phyloP scores from a whole-genome alignment of 2,113 vertebrate species.

The Ursus arctos region DNA sequence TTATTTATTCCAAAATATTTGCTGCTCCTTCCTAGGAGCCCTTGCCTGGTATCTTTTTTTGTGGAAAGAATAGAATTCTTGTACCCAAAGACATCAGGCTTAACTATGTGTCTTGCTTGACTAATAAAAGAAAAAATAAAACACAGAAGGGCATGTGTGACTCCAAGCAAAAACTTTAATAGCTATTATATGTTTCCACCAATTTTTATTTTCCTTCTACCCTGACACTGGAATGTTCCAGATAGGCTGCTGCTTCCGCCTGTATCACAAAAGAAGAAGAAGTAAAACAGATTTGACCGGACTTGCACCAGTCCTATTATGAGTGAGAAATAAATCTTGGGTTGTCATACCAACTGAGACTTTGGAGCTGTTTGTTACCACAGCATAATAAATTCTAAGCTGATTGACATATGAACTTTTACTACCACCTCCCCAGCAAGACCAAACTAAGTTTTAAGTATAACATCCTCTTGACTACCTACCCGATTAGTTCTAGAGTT shows the following conservation, averaged over 20 bases:
- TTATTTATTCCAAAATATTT: constrained; percentile 50
- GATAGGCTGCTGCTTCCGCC: background rate
- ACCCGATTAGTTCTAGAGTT: background rate
- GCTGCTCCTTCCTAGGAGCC: background rate
- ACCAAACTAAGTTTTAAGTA: background rate
- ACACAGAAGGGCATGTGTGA: background rate
- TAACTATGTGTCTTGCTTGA: background rate
- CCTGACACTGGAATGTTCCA: background rate
- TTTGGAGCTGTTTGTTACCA: background rate
- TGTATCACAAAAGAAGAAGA: background rate
- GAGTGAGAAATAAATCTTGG: background rate
- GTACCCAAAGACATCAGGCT: background rate
- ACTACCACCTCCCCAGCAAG: background rate
- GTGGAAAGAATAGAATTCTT: background rate
- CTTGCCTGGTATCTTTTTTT: background rate
- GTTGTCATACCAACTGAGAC: background rate
- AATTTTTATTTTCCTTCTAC: background rate
- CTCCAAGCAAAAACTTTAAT: background rate
- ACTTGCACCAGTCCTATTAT: background rate
- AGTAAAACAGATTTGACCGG: background rate
- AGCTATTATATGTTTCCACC: background rate
- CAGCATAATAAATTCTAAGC: background rate
- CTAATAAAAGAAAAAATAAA: constrained; percentile 1
- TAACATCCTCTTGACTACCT: background rate
- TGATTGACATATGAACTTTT: background rate